Evolutionary conservation across 1,140 invertebrate genomes (phyloP), one percentile per base, ranked within the genome.

Genomic region (Drosophila ficusphila): DNA sequence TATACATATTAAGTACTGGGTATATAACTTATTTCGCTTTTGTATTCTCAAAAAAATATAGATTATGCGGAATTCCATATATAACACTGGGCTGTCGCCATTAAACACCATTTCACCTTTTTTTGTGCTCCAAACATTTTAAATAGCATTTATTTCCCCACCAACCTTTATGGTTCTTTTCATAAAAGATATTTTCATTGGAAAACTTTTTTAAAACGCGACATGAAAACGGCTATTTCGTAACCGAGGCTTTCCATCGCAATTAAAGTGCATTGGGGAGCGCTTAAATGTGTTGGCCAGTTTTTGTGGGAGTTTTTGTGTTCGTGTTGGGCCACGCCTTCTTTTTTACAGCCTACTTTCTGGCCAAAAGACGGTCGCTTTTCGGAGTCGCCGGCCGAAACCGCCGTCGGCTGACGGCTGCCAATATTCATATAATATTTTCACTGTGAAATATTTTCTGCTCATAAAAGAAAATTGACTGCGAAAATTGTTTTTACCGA

Each of bases 401-500:
- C 53, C 51, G 46, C 58, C 53, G 19, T 21, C 38, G 27, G 51
- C 51, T 76, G 74, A 75, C 56, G 72, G 34, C 76, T 86, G 81
- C 68, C 76, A 81, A 86, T 88, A 86, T 86, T 73, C 76, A 69
- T 86, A 74, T 88, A 76, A 88, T 81, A 88, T 81, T 86, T 86
- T 82, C 82, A 68, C 65, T 56, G 69, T 60, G 64, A 71, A 88
- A 86, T 86, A 77, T 82, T 86, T 86, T 77, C 33, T 75, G 64
- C 69, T 86, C 74, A 89, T 88, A 88, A 88, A 88, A 86, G 74
- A 88, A 88, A 88, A 88, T 88, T 88, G 82, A 88, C 83, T 88
- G 82, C 82, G 78, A 89, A 88, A 89, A 88, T 88, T 88, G 77
- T 89, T 88, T 67, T 81, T 75, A 54, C 78, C 76, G 73, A 56